These are phyloP conservation scores for Brachyhypopomus occidentalis DNA, from an alignment of 2,113 vertebrate species.

Conservation along the genomic window DNA sequence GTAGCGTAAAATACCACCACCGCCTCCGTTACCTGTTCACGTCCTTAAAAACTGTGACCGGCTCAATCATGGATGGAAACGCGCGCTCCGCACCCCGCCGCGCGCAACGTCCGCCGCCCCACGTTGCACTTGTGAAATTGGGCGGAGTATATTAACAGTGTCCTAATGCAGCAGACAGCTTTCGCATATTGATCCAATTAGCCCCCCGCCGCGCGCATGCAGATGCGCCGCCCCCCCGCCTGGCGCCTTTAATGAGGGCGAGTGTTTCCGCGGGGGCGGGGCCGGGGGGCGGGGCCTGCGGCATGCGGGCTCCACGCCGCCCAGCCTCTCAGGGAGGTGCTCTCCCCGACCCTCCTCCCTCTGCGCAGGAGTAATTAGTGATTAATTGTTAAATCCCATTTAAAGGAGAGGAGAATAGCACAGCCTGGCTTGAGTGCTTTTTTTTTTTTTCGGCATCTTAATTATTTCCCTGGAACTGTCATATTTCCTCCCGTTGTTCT, in stretches of 20 bases:
- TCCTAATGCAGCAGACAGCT: slow-evolving; percentile 66
- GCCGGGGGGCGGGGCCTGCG: slow-evolving; percentile 19
- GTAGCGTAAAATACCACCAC: slow-evolving; percentile 30
- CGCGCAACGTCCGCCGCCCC: slow-evolving; percentile 36
- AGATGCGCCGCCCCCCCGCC: slow-evolving; percentile 56
- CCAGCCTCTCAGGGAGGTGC: slow-evolving; percentile 38
- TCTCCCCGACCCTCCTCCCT: not conserved
- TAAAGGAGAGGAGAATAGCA: slow-evolving; percentile 33
- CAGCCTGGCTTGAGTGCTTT: slow-evolving; percentile 47
- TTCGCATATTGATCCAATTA: slow-evolving; percentile 79
- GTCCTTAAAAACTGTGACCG: slow-evolving; percentile 22
- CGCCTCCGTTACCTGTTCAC: slow-evolving; percentile 22
- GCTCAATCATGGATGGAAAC: slow-evolving; percentile 49
- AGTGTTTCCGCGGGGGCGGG: slow-evolving; percentile 38
- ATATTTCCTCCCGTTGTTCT: slow-evolving; percentile 37
- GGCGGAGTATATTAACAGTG: slow-evolving; percentile 72
- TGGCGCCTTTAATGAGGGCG: slow-evolving; percentile 62
- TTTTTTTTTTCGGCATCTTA: slow-evolving; percentile 51
- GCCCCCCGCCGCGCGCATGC: slow-evolving; percentile 70
- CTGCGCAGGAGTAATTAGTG: slow-evolving; percentile 55
- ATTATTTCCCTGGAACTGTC: slow-evolving; percentile 56
- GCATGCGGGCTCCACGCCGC: slow-evolving; percentile 33
- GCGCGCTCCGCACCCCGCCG: slow-evolving; percentile 28
- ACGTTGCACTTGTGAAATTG: slow-evolving; percentile 69
- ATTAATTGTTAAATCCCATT: slow-evolving; percentile 57